These are phyloP conservation scores for Ochotona curzoniae DNA, from an alignment of 2,113 vertebrate species.

Conservation along the genomic window DNA sequence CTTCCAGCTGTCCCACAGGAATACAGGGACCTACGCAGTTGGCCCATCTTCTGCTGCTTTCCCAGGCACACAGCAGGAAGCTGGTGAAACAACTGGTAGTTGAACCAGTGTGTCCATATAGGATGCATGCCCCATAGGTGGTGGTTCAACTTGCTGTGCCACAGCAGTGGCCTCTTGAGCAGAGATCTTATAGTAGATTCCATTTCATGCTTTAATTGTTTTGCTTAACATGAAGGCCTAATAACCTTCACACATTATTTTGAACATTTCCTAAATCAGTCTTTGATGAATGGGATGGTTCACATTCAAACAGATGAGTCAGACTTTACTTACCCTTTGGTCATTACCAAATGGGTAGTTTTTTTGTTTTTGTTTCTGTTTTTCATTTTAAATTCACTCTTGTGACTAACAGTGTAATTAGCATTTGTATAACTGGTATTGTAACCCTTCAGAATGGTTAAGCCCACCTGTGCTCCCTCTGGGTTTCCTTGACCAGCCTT, in stretches of 20 bases:
- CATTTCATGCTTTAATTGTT: slow-evolving; percentile 12
- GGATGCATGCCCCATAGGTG: no score
- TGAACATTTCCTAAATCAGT: not conserved
- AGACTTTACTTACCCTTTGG: not conserved
- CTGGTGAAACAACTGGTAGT: no score
- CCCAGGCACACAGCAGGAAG: no score
- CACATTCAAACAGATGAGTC: not conserved
- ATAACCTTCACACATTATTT: not conserved
- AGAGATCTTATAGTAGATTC: not conserved
- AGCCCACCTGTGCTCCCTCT: not conserved
- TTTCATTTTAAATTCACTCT: not conserved
- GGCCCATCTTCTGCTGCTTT: no score
- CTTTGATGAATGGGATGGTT: not conserved
- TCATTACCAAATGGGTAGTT: not conserved
- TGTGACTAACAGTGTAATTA: not conserved
- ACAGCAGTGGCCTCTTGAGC: not conserved
- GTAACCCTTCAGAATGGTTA: not conserved
- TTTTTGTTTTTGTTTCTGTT: not conserved
- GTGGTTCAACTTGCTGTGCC: no score
- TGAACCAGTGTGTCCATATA: no score
- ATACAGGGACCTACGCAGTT: no score
- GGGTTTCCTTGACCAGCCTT: not conserved
- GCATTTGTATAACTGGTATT: not conserved
- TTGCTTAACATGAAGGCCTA: not conserved
- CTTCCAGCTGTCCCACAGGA: no score